Base-by-base conservation (phyloP, 2,113 vertebrate genomes). In the Talpa occidentalis region DNA sequence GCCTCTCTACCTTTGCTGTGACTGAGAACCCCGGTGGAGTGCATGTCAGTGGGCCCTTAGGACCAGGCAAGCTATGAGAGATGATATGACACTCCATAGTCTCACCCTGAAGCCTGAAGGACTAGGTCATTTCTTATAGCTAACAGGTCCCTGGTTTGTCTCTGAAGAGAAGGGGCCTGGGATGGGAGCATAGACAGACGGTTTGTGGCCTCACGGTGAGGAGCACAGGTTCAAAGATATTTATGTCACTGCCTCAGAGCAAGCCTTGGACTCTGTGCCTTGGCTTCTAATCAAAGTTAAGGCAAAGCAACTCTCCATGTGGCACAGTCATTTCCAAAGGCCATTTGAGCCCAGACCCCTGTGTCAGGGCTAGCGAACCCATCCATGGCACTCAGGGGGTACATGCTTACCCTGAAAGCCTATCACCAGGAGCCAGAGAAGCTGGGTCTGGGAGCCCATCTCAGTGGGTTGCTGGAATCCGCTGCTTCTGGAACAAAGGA, bases 41-140 rank as follows among this genome's bases (percentile, higher is more conserved):
- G 21, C 35, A 10, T 82, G 10, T 22, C 0, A 2, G 5, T 0
- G 22, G 9, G 35, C 28, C 21, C 30, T 77, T 10, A 30, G 11
- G 37, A 15, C 11, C 44, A 42, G 3, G 35, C 10, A 79, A 19
- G 10, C 35, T 66, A 12, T 5, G 56, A 64, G 40, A 37, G 9
- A 7, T 15, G 32, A 81, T 8, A n/a, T 24, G 32, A 2, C 32
- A 19, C 7, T 15, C 9, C 37, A 32, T 14, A 37, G 19, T 19
- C 10, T 22, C 42, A 15, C 1, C 12, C 62, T 16, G 3, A 15
- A 40, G 16, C 0, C 37, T 1, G 0, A 44, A 16, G 30, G 10
- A 6, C 0, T 2, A 0, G 6, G 26, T 26, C 21, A 4, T 32
- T 35, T 40, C 22, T 60, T 19, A 5, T 3, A 28, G 37, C 28